Evolutionary conservation across 2,797 vertebrate species (phyloP).

Genomic region (Scomberomorus guttatus): DNA sequence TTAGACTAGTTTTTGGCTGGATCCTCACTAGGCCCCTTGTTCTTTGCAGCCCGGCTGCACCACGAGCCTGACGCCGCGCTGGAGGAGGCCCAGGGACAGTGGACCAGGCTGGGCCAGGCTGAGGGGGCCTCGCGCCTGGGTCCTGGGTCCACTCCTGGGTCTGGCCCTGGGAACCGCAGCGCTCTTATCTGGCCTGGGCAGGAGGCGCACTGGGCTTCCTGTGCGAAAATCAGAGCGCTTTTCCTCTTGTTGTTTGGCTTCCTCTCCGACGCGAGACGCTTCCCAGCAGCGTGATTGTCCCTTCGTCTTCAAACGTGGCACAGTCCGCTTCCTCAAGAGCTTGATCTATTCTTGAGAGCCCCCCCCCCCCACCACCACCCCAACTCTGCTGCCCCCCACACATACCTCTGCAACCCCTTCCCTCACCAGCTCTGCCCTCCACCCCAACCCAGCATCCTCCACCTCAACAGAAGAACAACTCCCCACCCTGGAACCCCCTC

Average conservation of each 20-base stretch:
- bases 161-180: conserved; percentile 94
- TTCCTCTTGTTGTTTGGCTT: conserved; percentile 99
- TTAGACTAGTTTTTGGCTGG: conserved; percentile 79
- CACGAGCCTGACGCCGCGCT: conserved; percentile 89
- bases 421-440: conserved; percentile 72
- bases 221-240: conserved; percentile 99
- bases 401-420: conserved; percentile 72
- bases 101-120: conserved; percentile 87
- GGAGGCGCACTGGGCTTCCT: conserved; percentile 98
- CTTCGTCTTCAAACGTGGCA: conserved; percentile 99
- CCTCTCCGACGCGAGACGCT: conserved; percentile 97
- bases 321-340: conserved; percentile 98
- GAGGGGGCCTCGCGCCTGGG: conserved; percentile 89
- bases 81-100: conserved; percentile 87
- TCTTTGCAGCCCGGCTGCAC: conserved; percentile 90
- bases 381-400: conserved; percentile 65
- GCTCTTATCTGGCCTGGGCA: conserved; percentile 99
- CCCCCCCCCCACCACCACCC: conserved; percentile 52
- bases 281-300: conserved; percentile 99
- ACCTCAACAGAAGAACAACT: conserved; percentile 62
- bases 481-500: conserved; percentile 40
- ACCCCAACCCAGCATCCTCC: conserved; percentile 61
- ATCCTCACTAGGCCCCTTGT: conserved; percentile 87
- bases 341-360: conserved; percentile 98
- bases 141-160: conserved; percentile 88